Evolutionary conservation across 2,113 vertebrate species (phyloP).

Genomic region (Phoxinus phoxinus): DNA sequence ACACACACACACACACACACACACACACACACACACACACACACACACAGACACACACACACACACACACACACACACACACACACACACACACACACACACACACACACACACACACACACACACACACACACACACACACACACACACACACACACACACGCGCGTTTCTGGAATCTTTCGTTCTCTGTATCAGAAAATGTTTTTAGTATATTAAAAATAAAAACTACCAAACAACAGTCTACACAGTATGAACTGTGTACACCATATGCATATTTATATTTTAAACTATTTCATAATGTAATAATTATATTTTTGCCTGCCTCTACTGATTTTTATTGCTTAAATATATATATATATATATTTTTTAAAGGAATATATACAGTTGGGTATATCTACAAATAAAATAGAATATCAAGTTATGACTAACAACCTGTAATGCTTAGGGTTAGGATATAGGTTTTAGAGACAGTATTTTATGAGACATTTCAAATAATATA

Average conservation of each 20-base stretch:
- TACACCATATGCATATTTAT: too few species aligned
- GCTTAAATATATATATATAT: too few species aligned
- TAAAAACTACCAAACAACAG: not conserved
- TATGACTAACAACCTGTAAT: not conserved
- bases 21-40: not conserved
- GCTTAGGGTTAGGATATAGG: not conserved
- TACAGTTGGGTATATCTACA: not conserved
- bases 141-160: not conserved
- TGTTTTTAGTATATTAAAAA: not conserved
- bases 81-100: too few species aligned
- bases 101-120: constrained; percentile 5
- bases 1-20: constrained; percentile 5
- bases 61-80: constrained; percentile 9
- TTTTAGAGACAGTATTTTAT: not conserved
- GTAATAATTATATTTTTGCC: not conserved
- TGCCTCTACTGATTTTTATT: not conserved
- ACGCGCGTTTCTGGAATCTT: constrained; percentile 11
- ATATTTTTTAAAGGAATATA: too few species aligned
- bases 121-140: not conserved
- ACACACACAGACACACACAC: not conserved
- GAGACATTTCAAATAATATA: not conserved
- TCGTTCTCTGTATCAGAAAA: not conserved
- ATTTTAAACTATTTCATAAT: not conserved
- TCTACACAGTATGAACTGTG: too few species aligned
- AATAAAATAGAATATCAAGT: not conserved